Percentiles rank a stretch among this genome's conserved stretches.
Evolutionary conservation across 2,888 invertebrate species (phyloP).

Genomic region (Caradrina clavipalpis): DNA sequence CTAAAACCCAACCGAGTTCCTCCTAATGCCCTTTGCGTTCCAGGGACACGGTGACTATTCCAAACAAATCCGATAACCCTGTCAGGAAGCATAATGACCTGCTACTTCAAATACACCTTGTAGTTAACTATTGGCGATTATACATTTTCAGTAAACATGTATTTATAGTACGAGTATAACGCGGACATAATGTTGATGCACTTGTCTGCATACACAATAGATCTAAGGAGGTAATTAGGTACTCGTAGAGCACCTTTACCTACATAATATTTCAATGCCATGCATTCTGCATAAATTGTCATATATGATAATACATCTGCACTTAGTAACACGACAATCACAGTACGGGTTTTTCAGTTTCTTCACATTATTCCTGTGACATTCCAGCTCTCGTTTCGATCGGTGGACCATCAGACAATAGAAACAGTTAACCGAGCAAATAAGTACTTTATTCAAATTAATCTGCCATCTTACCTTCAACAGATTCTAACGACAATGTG

Average conservation of each 20-base stretch:
- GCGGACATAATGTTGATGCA: conserved; percentile 38
- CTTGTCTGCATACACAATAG: conserved; percentile 37
- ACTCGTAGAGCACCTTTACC: not conserved
- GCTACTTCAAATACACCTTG: too few species aligned
- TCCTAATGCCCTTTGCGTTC: too few species aligned
- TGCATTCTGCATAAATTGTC: conserved; percentile 17
- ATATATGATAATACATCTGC: conserved; percentile 7
- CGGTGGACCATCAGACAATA: too few species aligned
- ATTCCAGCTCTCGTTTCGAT: too few species aligned
- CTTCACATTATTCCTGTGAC: too few species aligned
- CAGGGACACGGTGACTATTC: too few species aligned
- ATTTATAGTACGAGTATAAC: conserved; percentile 3
- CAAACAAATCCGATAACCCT: too few species aligned
- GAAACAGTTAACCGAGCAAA: not conserved
- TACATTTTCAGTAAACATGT: conserved; percentile 46
- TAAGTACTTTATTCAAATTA: not conserved
- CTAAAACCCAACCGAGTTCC: too few species aligned
- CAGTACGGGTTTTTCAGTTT: too few species aligned
- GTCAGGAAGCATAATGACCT: too few species aligned
- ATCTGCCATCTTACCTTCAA: not conserved
- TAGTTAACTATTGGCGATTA: conserved; percentile 11
- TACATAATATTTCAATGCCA: conserved; percentile 33
- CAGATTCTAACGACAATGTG: not conserved
- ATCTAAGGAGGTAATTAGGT: not conserved
- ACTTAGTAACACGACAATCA: conserved; percentile 2